Conservation (phyloP, 2,888 invertebrate species). For the Hypercompe scribonia region DNA sequence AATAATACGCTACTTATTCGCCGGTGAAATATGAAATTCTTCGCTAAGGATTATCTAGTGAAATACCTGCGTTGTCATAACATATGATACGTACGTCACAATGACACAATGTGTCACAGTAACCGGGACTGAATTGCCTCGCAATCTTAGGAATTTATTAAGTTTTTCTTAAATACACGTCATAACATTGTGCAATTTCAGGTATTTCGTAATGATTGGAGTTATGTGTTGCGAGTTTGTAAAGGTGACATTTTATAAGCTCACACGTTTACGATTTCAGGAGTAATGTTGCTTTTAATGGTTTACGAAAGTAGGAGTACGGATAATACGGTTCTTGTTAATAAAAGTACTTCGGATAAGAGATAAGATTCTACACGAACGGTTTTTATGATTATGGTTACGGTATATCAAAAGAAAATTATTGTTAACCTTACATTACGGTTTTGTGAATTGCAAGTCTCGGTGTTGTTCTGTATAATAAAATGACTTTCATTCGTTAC, state of each 20-base stretch:
- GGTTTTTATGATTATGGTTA: slow-evolving; percentile 18
- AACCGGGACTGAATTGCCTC: slow-evolving; percentile 26
- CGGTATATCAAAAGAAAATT: slow-evolving; percentile 8
- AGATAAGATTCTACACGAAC: slow-evolving; percentile 15
- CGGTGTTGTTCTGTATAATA: not conserved
- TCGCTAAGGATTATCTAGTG: slow-evolving; percentile 71
- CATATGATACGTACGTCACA: slow-evolving; percentile 52
- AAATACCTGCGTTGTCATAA: slow-evolving; percentile 53
- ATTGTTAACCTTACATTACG: not conserved
- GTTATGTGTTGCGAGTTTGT: slow-evolving; percentile 37
- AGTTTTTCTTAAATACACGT: slow-evolving; percentile 37
- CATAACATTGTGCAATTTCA: slow-evolving; percentile 21
- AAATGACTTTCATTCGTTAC: not conserved
- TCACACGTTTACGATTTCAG: slow-evolving; percentile 31
- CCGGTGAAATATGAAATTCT: slow-evolving; percentile 81
- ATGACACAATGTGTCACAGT: slow-evolving; percentile 41
- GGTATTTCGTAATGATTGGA: slow-evolving; percentile 27
- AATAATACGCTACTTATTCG: slow-evolving; percentile 81
- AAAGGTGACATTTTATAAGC: slow-evolving; percentile 26
- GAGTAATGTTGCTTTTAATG: slow-evolving; percentile 12
- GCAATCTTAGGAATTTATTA: slow-evolving; percentile 44
- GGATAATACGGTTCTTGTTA: slow-evolving; percentile 18
- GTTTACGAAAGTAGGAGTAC: slow-evolving; percentile 12
- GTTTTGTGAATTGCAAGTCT: slow-evolving; percentile 1
- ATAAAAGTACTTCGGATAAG: slow-evolving; percentile 17